Conservation (phyloP, 30 jellyfish, hydroid and myxozoan species). For the Cassiopea xamachana region DNA sequence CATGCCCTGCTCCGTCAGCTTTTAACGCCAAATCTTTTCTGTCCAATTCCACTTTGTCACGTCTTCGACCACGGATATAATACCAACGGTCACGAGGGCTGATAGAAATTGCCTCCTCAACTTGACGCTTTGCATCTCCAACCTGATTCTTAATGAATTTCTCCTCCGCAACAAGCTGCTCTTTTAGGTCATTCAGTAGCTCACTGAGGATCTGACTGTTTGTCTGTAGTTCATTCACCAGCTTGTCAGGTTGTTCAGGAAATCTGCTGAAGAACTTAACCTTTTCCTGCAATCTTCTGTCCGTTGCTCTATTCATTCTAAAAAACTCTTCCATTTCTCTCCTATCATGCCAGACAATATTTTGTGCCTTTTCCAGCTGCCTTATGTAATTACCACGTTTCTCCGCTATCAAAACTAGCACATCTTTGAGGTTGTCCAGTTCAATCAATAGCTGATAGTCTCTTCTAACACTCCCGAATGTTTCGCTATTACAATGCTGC, state of each 20-base stretch:
- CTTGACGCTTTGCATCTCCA: background rate
- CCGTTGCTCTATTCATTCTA: slow-evolving; percentile 36
- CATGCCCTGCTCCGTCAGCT: slow-evolving; percentile 6
- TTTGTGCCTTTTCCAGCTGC: slow-evolving; percentile 55
- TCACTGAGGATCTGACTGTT: slow-evolving; percentile 58
- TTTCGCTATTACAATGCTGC: slow-evolving; percentile 20
- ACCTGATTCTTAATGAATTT: slow-evolving; percentile 25
- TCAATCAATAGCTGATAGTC: slow-evolving; percentile 53
- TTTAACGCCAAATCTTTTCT: background rate
- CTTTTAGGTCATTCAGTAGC: slow-evolving; percentile 48
- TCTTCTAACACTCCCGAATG: slow-evolving; percentile 1
- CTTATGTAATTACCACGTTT: slow-evolving; percentile 44
- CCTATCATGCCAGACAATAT: slow-evolving; percentile 62
- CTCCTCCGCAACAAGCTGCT: slow-evolving; percentile 75
- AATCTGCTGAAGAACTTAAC: slow-evolving; percentile 49
- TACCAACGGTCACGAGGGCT: slow-evolving; percentile 64
- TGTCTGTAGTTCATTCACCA: slow-evolving; percentile 48
- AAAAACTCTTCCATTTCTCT: slow-evolving; percentile 60
- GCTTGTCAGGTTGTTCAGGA: slow-evolving; percentile 42
- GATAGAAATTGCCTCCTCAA: slow-evolving; percentile 30
- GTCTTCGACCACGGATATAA: slow-evolving; percentile 29
- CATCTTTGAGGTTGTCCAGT: slow-evolving; percentile 37
- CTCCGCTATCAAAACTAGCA: slow-evolving; percentile 49
- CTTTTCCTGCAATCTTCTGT: slow-evolving; percentile 42
- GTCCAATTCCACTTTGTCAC: background rate